phyloP scores from a whole-genome alignment of 1,140 invertebrate genomes.

The Panulirus ornatus region DNA sequence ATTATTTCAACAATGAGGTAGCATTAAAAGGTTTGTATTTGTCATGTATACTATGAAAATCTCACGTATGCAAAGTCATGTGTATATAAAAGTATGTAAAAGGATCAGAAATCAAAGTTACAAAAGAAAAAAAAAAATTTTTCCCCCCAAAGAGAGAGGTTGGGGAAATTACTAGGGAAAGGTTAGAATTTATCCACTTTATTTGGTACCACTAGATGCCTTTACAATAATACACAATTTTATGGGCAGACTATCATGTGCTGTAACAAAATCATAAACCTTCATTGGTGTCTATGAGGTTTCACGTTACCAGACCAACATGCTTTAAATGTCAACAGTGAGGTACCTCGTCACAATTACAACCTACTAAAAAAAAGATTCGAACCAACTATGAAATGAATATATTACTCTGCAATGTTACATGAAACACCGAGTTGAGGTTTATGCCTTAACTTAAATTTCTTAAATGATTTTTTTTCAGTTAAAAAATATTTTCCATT shows the following conservation, averaged over 20 bases:
- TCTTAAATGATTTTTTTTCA: too few species aligned
- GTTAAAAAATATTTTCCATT: too few species aligned
- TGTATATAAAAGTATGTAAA: background rate
- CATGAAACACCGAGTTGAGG: too few species aligned
- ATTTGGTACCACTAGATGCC: conserved; percentile 49
- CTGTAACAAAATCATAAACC: background rate
- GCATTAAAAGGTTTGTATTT: background rate
- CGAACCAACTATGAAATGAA: too few species aligned
- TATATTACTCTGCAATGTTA: too few species aligned
- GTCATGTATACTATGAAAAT: background rate
- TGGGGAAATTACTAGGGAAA: too few species aligned
- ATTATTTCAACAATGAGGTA: too few species aligned
- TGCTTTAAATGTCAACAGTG: background rate
- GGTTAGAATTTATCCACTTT: conserved; percentile 19
- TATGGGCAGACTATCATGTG: conserved; percentile 1
- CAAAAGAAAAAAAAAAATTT: background rate
- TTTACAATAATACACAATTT: conserved; percentile 53
- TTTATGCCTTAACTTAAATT: too few species aligned
- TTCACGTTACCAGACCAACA: background rate
- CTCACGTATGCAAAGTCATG: background rate
- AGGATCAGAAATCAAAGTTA: background rate
- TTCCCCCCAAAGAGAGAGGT: too few species aligned
- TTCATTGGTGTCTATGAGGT: background rate
- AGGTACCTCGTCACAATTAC: background rate
- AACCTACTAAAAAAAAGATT: background rate